These are phyloP conservation scores for Liodrosophila aerea DNA, from an alignment of 2,888 invertebrate genomes.

Conservation along the genomic window DNA sequence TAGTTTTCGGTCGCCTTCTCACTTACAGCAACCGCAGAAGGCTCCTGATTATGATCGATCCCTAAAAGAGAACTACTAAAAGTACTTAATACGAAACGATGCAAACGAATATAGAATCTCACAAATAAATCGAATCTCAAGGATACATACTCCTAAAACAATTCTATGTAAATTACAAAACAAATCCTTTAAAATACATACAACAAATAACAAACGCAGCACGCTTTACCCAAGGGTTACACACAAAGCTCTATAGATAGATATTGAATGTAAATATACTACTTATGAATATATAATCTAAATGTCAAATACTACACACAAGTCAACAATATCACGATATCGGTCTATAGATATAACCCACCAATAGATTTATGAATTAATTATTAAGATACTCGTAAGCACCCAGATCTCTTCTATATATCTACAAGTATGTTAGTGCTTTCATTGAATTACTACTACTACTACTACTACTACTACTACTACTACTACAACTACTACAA, in stretches of 20 bases:
- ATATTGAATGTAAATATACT: constrained; percentile 22
- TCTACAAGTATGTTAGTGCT: constrained; percentile 9
- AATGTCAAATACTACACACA: constrained; percentile 5
- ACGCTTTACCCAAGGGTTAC: constrained; percentile 57
- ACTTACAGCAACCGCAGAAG: constrained; percentile 92
- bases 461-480: not conserved
- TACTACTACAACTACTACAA: not conserved
- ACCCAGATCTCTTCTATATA: constrained; percentile 4
- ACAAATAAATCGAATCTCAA: too few species aligned
- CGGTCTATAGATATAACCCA: constrained; percentile 25
- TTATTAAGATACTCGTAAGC: constrained; percentile 49
- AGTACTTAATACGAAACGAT: constrained; percentile 22
- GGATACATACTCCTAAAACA: constrained; percentile 8
- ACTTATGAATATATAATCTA: not conserved
- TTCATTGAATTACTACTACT: not conserved
- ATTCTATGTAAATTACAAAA: constrained; percentile 47
- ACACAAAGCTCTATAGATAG: constrained; percentile 44
- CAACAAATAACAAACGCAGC: constrained; percentile 33
- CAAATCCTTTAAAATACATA: constrained; percentile 16
- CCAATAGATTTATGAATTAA: constrained; percentile 16
- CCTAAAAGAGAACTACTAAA: constrained; percentile 22
- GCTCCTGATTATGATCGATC: constrained; percentile 83
- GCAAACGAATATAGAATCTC: constrained; percentile 7
- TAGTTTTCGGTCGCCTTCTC: constrained; percentile 89
- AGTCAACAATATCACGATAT: constrained; percentile 14